Base-by-base conservation (phyloP, 2,113 vertebrate species). In the Cichladusa arquata region DNA sequence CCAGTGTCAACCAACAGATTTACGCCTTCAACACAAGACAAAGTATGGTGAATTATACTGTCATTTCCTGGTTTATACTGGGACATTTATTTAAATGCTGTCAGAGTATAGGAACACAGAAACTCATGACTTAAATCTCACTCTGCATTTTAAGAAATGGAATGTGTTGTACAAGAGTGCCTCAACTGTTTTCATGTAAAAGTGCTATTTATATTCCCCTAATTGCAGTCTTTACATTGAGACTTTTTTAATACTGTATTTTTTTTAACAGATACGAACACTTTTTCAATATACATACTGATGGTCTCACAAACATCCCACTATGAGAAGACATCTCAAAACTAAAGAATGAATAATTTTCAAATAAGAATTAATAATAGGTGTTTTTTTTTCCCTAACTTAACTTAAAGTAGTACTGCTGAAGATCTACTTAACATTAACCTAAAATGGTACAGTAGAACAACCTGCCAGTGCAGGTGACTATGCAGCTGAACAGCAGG, bases 381-480 rank as follows among this genome's bases (percentile, higher is more conserved):
- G 9, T 70, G 12, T 11, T 0, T 0, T 4, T 51, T 51, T 62
- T 69, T 57, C 61, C 15, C 19, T 28, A 36, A n/a, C 19, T 34
- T 58, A 38, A n/a, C 22, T 34, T 65, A 89, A 9, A 2, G 3
- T 19, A 50, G 18, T 53, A 61, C 5, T 78, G 25, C 44, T 64
- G 34, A 62, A 69, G 16, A 65, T 53, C 36, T 81, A 61, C 26
- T 73, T 60, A 76, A 34, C 44, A 14, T 23, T 51, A 89, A 51
- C 16, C 19, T 56, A 34, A 72, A 76, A 80, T 14, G 6, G 19
- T 44, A 72, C 9, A 86, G 38, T 8, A 40, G 22, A 60, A 45
- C 25, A 70, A 26, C 33, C 34, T 70, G 38, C 36, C 40, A 61
- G 9, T 3, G 10, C 6, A 60, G 42, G 56, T 2, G 4, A 36